phyloP scores from a whole-genome alignment of 64 coral and sea anemone genomes.

The Cladopsammia gracilis region DNA sequence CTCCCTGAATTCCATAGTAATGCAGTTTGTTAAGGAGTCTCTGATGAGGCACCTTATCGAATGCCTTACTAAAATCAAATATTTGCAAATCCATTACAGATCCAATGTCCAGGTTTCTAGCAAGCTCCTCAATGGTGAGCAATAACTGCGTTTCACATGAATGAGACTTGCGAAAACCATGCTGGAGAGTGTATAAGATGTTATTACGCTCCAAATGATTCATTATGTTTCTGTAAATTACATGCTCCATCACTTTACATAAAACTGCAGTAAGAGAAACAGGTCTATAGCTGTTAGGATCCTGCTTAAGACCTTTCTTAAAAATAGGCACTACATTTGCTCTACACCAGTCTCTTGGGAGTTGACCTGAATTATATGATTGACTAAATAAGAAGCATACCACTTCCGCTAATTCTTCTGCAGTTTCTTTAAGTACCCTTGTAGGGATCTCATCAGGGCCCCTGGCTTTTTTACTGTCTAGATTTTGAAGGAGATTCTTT shows the following conservation, averaged over 20 bases:
- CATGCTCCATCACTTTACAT: conserved; percentile 75
- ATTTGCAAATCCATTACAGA: conserved; percentile 7
- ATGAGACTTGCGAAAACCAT: conserved; percentile 60
- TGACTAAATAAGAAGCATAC: conserved; percentile 73
- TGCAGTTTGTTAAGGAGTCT: conserved; percentile 10
- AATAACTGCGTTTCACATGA: conserved; percentile 51
- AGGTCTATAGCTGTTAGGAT: conserved; percentile 56
- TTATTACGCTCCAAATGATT: conserved; percentile 73
- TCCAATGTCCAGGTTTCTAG: conserved; percentile 5
- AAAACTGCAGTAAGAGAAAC: conserved; percentile 29
- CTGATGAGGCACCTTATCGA: conserved; percentile 9
- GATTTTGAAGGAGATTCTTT: conserved; percentile 50
- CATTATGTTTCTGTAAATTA: conserved; percentile 67
- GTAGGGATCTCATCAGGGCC: conserved; percentile 71
- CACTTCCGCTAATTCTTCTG: conserved; percentile 61
- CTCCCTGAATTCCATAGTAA: conserved; percentile 50
- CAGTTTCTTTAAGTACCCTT: conserved; percentile 52
- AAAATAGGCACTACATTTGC: conserved; percentile 56
- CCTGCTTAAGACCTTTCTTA: conserved; percentile 60
- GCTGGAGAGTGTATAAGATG: conserved; percentile 61
- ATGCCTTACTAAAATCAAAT: conserved; percentile 37
- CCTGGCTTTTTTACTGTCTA: conserved; percentile 63
- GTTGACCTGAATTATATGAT: conserved; percentile 63
- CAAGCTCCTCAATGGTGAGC: conserved; percentile 53
- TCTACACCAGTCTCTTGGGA: conserved; percentile 64